These are phyloP conservation scores for Tetanocera ferruginea DNA, from an alignment of 2,888 invertebrate species.

Conservation along the genomic window DNA sequence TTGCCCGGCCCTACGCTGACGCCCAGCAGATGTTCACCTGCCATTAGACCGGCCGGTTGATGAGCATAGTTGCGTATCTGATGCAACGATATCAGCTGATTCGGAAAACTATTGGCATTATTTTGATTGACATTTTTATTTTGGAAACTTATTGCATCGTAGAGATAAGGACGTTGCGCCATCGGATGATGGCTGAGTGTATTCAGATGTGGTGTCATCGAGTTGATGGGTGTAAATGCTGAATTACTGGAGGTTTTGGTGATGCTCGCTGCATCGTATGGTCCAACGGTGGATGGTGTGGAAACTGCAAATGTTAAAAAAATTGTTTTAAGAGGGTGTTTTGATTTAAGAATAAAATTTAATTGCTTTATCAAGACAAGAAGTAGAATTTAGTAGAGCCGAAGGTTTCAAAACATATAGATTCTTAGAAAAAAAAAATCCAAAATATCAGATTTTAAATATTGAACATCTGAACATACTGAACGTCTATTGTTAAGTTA, in stretches of 20 bases:
- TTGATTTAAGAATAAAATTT: too few species aligned
- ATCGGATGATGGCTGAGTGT: slow-evolving; percentile 78
- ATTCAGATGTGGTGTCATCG: slow-evolving; percentile 81
- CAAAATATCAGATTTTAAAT: too few species aligned
- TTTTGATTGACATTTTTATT: slow-evolving; percentile 78
- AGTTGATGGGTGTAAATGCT: slow-evolving; percentile 95
- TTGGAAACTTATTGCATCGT: slow-evolving; percentile 93
- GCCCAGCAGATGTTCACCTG: slow-evolving; percentile 77
- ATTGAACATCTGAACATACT: too few species aligned
- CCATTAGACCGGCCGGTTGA: slow-evolving; percentile 83
- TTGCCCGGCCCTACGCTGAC: slow-evolving; percentile 69
- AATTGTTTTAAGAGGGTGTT: too few species aligned
- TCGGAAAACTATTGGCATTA: slow-evolving; percentile 82
- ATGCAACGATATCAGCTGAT: slow-evolving; percentile 94
- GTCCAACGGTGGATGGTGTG: slow-evolving; percentile 66
- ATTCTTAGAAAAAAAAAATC: too few species aligned
- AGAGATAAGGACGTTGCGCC: slow-evolving; percentile 86
- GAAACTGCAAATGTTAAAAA: slow-evolving; percentile 53
- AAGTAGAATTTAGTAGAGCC: too few species aligned
- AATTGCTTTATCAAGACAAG: too few species aligned
- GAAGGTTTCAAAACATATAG: too few species aligned
- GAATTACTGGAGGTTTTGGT: slow-evolving; percentile 79
- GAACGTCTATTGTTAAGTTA: too few species aligned
- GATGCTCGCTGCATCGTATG: slow-evolving; percentile 71
- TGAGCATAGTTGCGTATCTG: slow-evolving; percentile 97